Conservation (phyloP, 2,888 invertebrate genomes). For the Metalampra italica region DNA sequence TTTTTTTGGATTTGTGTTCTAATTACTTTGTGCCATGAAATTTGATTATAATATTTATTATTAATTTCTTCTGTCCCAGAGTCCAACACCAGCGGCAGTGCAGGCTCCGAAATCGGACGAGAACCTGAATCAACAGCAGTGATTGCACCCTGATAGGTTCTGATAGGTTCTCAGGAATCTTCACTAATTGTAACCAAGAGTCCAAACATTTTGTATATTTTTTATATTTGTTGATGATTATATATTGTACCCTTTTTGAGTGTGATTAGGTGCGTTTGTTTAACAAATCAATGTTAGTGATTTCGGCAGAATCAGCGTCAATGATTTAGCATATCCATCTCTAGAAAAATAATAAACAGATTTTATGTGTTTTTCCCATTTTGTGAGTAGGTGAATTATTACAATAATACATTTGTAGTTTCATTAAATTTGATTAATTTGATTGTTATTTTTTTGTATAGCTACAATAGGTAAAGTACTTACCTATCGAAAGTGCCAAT, state of each 20-base stretch:
- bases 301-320: conserved; percentile 11
- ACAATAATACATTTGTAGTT: neutral
- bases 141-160: conserved; percentile 27
- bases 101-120: conserved; percentile 83
- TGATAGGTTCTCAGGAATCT: conserved; percentile 28
- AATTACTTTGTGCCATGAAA: conserved; percentile 7
- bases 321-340: conserved; percentile 17
- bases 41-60: neutral
- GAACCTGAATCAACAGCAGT: conserved; percentile 85
- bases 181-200: conserved; percentile 45
- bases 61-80: conserved; percentile 72
- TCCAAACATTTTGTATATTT: conserved; percentile 56
- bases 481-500: conserved; percentile 13
- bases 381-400: conserved; percentile 5
- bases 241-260: conserved; percentile 39
- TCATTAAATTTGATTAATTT: neutral
- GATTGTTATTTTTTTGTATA: neutral
- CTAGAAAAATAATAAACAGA: conserved; percentile 11
- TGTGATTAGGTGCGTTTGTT: conserved; percentile 30
- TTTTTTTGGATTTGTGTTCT: conserved; percentile 9
- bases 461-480: neutral
- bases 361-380: conserved; percentile 4
- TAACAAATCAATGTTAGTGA: conserved; percentile 18
- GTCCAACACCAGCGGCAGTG: conserved; percentile 81
- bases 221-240: conserved; percentile 45